Conservation (phyloP, 2,888 invertebrate genomes). For the Galerucella calmariensis region DNA sequence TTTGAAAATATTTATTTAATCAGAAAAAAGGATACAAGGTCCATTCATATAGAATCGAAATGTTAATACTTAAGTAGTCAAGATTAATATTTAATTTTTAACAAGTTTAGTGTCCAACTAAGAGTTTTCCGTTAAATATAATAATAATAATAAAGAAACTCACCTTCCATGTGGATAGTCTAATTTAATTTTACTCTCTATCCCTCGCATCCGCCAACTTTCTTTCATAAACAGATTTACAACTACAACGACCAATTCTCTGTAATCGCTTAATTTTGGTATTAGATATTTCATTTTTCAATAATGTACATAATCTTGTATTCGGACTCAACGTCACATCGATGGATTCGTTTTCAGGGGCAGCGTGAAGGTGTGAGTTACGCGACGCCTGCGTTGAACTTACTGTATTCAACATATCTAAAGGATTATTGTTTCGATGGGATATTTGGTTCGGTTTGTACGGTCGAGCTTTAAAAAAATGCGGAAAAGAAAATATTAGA, state of each 20-base stretch:
- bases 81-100: too few species aligned
- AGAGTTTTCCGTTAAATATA: too few species aligned
- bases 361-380: conserved; percentile 21
- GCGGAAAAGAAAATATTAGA: too few species aligned
- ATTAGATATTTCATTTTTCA: conserved; percentile 53
- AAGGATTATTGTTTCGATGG: conserved; percentile 51
- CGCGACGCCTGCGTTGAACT: conserved; percentile 57
- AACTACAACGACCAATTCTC: conserved; percentile 55
- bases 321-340: conserved; percentile 55
- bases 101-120: too few species aligned
- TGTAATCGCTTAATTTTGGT: conserved; percentile 56
- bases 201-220: conserved; percentile 24
- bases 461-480: conserved; percentile 19
- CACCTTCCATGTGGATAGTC: neutral
- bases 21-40: too few species aligned
- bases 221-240: conserved; percentile 59
- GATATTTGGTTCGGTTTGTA: conserved; percentile 38
- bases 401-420: conserved; percentile 58
- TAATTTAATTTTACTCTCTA: neutral
- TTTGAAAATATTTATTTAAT: too few species aligned
- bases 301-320: conserved; percentile 55
- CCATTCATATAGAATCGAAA: too few species aligned
- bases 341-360: conserved; percentile 45
- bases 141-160: too few species aligned
- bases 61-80: too few species aligned